phyloP scores from a whole-genome alignment of 2,113 vertebrate genomes.

The Todiramphus chloris region DNA sequence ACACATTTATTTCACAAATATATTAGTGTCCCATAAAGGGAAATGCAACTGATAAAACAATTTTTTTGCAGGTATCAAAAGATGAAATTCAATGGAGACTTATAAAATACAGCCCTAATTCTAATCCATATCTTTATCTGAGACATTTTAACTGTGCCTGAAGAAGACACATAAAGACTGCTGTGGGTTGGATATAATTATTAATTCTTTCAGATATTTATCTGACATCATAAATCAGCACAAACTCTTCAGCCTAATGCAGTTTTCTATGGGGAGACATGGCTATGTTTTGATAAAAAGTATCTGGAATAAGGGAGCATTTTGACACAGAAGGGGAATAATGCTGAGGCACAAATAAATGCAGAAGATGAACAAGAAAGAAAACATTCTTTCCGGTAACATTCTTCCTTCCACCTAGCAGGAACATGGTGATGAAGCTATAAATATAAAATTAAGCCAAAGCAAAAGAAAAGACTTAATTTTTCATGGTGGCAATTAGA shows the following conservation, averaged over 20 bases:
- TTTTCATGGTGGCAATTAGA: constrained; percentile 9
- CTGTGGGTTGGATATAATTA: background rate
- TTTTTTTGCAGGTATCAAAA: background rate
- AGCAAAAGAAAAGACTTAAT: background rate
- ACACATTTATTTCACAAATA: background rate
- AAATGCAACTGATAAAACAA: background rate
- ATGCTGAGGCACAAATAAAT: background rate
- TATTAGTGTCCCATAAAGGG: background rate
- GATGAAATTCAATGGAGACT: background rate
- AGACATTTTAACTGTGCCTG: background rate
- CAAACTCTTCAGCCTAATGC: background rate
- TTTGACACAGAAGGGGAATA: background rate
- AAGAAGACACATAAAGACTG: background rate
- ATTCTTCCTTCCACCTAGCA: background rate
- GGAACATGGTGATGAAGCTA: background rate
- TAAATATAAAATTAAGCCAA: background rate
- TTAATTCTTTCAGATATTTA: constrained; percentile 1
- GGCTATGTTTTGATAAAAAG: background rate
- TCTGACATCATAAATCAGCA: background rate
- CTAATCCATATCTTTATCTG: background rate
- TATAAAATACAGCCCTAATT: background rate
- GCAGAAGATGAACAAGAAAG: background rate
- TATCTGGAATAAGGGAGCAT: background rate
- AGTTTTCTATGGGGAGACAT: background rate
- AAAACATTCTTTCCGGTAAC: background rate